A percentile compares a stretch with the other conserved stretches of the same genome.
phyloP scores from a whole-genome alignment of 2,888 invertebrate genomes.

The Elgonia sp. region DNA sequence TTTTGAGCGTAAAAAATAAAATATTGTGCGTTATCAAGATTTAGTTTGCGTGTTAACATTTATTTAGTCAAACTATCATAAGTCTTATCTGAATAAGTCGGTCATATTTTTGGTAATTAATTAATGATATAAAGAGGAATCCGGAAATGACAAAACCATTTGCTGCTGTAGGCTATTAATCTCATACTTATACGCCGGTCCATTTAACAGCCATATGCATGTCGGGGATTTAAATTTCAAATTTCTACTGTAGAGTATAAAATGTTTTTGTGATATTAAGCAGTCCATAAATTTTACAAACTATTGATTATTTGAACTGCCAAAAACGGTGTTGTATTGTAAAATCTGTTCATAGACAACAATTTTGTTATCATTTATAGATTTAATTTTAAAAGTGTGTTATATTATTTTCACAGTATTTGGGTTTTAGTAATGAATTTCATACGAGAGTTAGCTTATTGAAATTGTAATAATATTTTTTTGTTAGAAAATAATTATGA shows the following conservation, averaged over 20 bases:
- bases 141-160: constrained; percentile 57
- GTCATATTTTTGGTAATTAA: constrained; percentile 20
- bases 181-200: constrained; percentile 45
- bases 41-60: neutral
- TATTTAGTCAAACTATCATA: neutral
- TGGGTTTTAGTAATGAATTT: too few species aligned
- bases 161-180: constrained; percentile 56
- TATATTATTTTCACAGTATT: neutral
- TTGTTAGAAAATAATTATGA: too few species aligned
- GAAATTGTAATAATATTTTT: too few species aligned
- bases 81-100: neutral
- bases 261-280: constrained; percentile 30
- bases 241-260: constrained; percentile 23
- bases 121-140: constrained; percentile 40
- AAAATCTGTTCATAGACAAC: neutral
- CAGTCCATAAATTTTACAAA: constrained; percentile 34
- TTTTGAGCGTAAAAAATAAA: neutral
- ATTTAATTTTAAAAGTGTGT: neutral
- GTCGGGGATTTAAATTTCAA: constrained; percentile 50
- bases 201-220: constrained; percentile 56
- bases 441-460: too few species aligned
- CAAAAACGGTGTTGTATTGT: neutral
- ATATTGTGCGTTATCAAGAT: neutral
- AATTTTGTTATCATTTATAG: neutral
- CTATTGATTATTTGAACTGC: neutral